These are phyloP conservation scores for Macrophya annulata DNA, from an alignment of 2,888 invertebrate species.

Conservation along the genomic window DNA sequence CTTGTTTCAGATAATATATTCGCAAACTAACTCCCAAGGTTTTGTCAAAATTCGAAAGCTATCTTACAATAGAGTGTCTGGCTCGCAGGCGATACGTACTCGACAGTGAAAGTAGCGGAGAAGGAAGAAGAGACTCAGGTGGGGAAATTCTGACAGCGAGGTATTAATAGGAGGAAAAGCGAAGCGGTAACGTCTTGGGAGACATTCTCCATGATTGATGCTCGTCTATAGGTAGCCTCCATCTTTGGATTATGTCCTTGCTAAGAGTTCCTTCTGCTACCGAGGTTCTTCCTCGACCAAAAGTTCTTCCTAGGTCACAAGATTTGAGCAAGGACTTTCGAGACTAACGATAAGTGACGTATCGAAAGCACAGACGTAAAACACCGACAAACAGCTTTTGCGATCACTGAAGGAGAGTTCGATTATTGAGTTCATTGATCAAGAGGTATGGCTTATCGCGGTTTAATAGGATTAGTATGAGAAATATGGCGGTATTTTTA, in stretches of 20 bases:
- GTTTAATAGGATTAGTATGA: neutral
- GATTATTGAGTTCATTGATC: conserved; percentile 26
- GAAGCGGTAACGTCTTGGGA: conserved; percentile 41
- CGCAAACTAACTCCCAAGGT: neutral
- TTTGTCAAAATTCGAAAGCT: neutral
- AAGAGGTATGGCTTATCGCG: neutral
- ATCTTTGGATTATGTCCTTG: conserved; percentile 41
- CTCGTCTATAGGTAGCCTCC: conserved; percentile 38
- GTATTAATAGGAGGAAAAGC: conserved; percentile 41
- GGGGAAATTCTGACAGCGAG: conserved; percentile 21
- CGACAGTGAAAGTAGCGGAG: neutral
- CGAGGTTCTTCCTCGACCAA: neutral
- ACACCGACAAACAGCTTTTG: neutral
- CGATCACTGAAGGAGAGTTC: neutral
- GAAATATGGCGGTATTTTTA: neutral
- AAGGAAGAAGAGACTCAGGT: conserved; percentile 42
- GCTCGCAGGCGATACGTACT: neutral
- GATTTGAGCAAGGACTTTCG: conserved; percentile 13
- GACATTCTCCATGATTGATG: conserved; percentile 49
- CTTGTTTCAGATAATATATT: neutral
- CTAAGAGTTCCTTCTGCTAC: conserved; percentile 12
- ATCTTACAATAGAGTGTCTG: conserved; percentile 5
- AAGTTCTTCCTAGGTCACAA: neutral
- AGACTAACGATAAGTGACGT: conserved; percentile 35
- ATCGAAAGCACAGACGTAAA: neutral